These are phyloP conservation scores for Planococcus citri DNA, from an alignment of 1,140 invertebrate species.

Conservation along the genomic window DNA sequence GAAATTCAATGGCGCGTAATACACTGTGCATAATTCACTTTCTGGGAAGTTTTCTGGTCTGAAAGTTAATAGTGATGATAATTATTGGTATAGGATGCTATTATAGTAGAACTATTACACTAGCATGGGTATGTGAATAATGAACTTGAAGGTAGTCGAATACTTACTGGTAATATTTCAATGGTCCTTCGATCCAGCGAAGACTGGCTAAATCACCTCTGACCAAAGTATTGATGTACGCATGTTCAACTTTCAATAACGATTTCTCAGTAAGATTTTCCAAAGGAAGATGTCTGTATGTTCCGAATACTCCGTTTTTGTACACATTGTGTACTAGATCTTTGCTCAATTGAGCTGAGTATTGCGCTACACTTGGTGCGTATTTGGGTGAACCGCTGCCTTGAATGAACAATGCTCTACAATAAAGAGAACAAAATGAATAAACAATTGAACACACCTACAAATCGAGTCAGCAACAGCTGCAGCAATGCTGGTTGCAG, in stretches of 20 bases:
- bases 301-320: slow-evolving; percentile 65
- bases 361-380: slow-evolving; percentile 41
- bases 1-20: slow-evolving; percentile 92
- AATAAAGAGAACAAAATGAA: neutral
- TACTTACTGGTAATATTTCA: slow-evolving; percentile 42
- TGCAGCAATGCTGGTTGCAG: neutral
- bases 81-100: neutral
- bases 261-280: slow-evolving; percentile 44
- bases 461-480: neutral
- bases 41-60: slow-evolving; percentile 36
- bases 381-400: slow-evolving; percentile 49
- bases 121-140: no score
- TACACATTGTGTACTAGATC: slow-evolving; percentile 76
- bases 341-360: slow-evolving; percentile 49
- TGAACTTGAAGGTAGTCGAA: no score
- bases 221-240: slow-evolving; percentile 80
- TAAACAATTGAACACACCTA: neutral
- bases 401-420: slow-evolving; percentile 48
- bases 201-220: slow-evolving; percentile 85
- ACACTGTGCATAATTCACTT: slow-evolving; percentile 66
- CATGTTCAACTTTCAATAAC: slow-evolving; percentile 59
- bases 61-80: slow-evolving; percentile 26
- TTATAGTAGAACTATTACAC: neutral
- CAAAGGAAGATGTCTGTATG: slow-evolving; percentile 60
- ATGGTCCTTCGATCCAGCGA: slow-evolving; percentile 80